Evolutionary conservation across 2,797 vertebrate genomes (phyloP), one percentile per base, ranked within the genome.

Genomic region (Discoglossus pictus): DNA sequence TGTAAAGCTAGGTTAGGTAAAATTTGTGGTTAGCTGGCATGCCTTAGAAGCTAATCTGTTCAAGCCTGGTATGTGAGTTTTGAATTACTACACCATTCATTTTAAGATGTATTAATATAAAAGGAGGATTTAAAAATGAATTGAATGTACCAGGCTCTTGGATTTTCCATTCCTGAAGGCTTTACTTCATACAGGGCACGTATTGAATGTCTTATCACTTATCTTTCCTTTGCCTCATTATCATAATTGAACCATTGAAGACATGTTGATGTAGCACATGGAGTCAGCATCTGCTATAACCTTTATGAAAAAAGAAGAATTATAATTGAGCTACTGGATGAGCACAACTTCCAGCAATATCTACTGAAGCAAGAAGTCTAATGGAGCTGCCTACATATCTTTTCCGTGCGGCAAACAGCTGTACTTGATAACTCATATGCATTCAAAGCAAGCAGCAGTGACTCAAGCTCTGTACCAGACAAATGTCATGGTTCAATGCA

Each of bases 351-450:
- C 73, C 70, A 78, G 63, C 64, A 70, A 7, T 78, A 76, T 75
- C 77, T 73, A 65, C 40, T 61, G 46, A 78, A 78, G 70, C 73
- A 68, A 67, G 64, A 40, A 15, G 75, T 76, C 80, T 79, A 65
- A 68, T 78, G 77, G 73, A 56, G 65, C 72, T 77, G 68, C 34
- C 25, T 54, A 44, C 43, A 18, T 64, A 71, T 71, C 68, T 56
- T 23, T 34, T 51, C 38, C 25, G 24, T 58, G 40, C 44, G 48
- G 68, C 36, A 64, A 38, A 52, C 52, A 71, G 61, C 52, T 70
- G 67, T 56, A 21, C 59, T 51, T 39, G 23, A 55, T 56, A 70
- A 23, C 60, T 70, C 68, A 71, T 71, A 71, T 64, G 46, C 53
- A 71, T 71, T 71, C 68, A 64, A 43, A 40, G 43, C 61, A 64